Evolutionary conservation across 2,888 invertebrate genomes (phyloP).

Genomic region (Boloria selene): DNA sequence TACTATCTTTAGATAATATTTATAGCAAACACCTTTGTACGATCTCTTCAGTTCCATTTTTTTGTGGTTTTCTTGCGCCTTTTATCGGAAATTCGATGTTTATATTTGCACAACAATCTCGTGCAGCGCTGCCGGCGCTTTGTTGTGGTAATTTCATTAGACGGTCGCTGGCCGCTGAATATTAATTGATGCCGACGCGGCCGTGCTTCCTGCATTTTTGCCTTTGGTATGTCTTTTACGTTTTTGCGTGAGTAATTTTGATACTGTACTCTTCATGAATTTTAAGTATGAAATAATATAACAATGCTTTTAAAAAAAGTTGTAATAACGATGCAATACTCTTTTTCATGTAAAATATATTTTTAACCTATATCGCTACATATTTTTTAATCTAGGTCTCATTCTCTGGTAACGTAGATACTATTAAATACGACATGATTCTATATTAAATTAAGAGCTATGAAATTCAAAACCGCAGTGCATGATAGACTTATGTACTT

Average conservation of each 20-base stretch:
- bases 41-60: slow-evolving; percentile 36
- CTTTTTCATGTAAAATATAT: neutral
- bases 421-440: neutral
- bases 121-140: slow-evolving; percentile 60
- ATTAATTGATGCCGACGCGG: slow-evolving; percentile 62
- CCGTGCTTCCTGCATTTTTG: slow-evolving; percentile 54
- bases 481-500: slow-evolving; percentile 26
- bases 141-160: slow-evolving; percentile 80
- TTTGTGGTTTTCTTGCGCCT: slow-evolving; percentile 42
- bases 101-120: slow-evolving; percentile 74
- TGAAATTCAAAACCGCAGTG: slow-evolving; percentile 24
- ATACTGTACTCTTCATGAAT: slow-evolving; percentile 18
- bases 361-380: too few relatives aligned
- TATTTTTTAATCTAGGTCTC: too few relatives aligned
- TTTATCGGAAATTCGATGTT: slow-evolving; percentile 72
- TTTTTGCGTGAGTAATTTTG: slow-evolving; percentile 18
- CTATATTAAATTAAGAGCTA: slow-evolving; percentile 15
- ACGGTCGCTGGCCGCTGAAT: slow-evolving; percentile 67
- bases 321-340: neutral
- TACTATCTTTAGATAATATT: slow-evolving; percentile 30
- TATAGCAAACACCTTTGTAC: slow-evolving; percentile 33
- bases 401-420: too few relatives aligned
- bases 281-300: slow-evolving; percentile 2
- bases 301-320: neutral
- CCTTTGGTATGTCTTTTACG: slow-evolving; percentile 38